phyloP scores from a whole-genome alignment of 2,888 invertebrate species.

The Harpalus rufipes region DNA sequence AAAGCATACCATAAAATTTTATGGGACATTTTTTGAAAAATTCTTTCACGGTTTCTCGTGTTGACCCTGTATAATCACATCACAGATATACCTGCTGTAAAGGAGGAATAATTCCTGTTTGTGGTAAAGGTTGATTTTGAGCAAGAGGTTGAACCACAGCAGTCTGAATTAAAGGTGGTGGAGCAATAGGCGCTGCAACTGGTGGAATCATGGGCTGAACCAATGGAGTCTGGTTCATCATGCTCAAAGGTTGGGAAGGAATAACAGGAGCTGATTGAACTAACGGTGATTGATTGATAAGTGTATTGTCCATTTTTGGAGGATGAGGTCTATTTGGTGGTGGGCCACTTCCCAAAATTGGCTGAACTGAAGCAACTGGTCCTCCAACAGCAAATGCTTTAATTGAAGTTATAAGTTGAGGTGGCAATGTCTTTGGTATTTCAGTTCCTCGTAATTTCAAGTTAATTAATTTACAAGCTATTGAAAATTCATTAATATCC shows the following conservation, averaged over 20 bases:
- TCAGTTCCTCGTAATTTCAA: constrained; percentile 95
- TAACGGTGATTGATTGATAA: constrained; percentile 75
- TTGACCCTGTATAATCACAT: too few relatives aligned
- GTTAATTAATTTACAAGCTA: constrained; percentile 97
- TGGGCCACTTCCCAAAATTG: constrained; percentile 70
- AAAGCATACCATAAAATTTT: too few relatives aligned
- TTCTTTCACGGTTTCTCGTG: too few relatives aligned
- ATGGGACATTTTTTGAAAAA: too few relatives aligned
- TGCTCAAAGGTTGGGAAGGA: constrained; percentile 70
- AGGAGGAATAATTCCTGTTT: constrained; percentile 70
- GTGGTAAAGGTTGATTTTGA: constrained; percentile 66
- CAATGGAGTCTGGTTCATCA: constrained; percentile 45
- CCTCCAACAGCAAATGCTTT: constrained; percentile 78
- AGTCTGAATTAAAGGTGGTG: constrained; percentile 64
- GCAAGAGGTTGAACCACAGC: constrained; percentile 59
- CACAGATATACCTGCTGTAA: constrained; percentile 68
- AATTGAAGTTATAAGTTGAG: constrained; percentile 84
- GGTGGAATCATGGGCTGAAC: constrained; percentile 67
- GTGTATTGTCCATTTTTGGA: constrained; percentile 77
- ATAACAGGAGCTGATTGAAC: constrained; percentile 71
- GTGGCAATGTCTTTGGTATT: constrained; percentile 92
- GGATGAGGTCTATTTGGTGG: constrained; percentile 73
- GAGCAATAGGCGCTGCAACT: constrained; percentile 62
- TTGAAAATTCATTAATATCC: constrained; percentile 97
- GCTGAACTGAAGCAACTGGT: constrained; percentile 73